A percentile compares a stretch with the other conserved stretches of the same genome.
These are phyloP conservation scores for Oophaga sylvatica DNA, from an alignment of 2,797 vertebrate species.

Conservation along the genomic window DNA sequence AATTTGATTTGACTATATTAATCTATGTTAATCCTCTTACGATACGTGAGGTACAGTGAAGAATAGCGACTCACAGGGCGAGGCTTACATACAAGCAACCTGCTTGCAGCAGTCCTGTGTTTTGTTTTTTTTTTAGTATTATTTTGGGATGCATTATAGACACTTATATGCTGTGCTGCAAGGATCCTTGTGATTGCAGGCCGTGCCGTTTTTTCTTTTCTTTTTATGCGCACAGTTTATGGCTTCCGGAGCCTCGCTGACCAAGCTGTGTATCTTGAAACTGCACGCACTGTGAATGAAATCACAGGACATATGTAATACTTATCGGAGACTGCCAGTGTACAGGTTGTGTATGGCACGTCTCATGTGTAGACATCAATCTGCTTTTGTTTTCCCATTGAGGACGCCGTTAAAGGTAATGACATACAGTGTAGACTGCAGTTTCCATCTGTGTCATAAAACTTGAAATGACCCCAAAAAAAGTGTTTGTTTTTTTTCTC, in stretches of 20 bases:
- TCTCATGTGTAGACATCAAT: slow-evolving; percentile 74
- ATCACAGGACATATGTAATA: slow-evolving; percentile 41
- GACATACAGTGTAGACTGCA: slow-evolving; percentile 82
- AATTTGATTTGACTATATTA: slow-evolving; percentile 55
- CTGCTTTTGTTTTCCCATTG: slow-evolving; percentile 72
- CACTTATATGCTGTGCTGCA: slow-evolving; percentile 28
- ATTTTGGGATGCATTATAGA: slow-evolving; percentile 41
- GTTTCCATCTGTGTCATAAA: slow-evolving; percentile 77
- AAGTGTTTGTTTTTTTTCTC: slow-evolving; percentile 60
- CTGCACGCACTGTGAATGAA: slow-evolving; percentile 54
- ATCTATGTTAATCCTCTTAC: slow-evolving; percentile 50
- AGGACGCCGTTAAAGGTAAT: slow-evolving; percentile 79
- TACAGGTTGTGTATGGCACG: slow-evolving; percentile 68
- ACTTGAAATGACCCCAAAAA: slow-evolving; percentile 84
- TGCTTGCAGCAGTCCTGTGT: slow-evolving; percentile 21
- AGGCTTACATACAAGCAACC: slow-evolving; percentile 10
- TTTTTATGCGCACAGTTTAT: slow-evolving; percentile 38
- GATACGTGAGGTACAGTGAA: slow-evolving; percentile 38
- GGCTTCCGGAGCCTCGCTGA: slow-evolving; percentile 26
- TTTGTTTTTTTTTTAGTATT: slow-evolving; percentile 8
- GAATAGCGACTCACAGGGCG: slow-evolving; percentile 16
- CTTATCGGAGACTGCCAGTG: slow-evolving; percentile 32
- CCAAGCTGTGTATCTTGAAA: slow-evolving; percentile 51
- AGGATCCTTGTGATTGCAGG: slow-evolving; percentile 34
- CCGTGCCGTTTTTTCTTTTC: not conserved